phyloP scores from a whole-genome alignment of 2,113 vertebrate species.

The Pygoscelis adeliae region DNA sequence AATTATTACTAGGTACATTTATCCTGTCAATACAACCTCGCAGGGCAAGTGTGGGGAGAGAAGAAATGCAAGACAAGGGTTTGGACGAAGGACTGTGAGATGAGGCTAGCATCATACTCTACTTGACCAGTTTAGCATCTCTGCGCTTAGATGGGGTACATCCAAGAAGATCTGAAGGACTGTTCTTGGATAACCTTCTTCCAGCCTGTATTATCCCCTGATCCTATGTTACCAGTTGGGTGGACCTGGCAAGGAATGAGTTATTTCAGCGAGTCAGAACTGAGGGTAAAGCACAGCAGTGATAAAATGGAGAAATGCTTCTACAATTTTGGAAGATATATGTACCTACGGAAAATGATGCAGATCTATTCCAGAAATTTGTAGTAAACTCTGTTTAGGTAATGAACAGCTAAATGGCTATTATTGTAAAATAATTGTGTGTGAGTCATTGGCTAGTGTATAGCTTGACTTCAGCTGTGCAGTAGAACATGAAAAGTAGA shows the following conservation, averaged over 20 bases:
- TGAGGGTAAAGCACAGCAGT: background rate
- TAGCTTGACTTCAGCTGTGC: background rate
- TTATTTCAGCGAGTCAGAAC: background rate
- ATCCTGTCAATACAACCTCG: background rate
- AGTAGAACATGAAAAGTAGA: background rate
- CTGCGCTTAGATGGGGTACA: no score
- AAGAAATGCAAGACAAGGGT: background rate
- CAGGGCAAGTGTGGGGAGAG: background rate
- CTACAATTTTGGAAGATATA: background rate
- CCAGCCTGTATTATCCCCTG: background rate
- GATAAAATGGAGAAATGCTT: background rate
- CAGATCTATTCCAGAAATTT: background rate
- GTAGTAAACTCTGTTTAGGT: background rate
- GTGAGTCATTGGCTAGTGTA: background rate
- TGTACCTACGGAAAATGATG: background rate
- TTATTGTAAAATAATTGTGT: background rate
- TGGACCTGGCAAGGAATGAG: rapidly evolving
- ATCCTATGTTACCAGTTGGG: rapidly evolving
- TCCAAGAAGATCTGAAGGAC: background rate
- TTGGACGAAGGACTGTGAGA: background rate
- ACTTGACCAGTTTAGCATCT: background rate
- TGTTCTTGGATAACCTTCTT: background rate
- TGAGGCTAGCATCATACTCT: background rate
- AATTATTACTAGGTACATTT: background rate
- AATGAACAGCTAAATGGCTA: background rate